Percentiles rank a stretch among this genome's conserved stretches.
Evolutionary conservation across 2,113 vertebrate genomes (phyloP).

Genomic region (Chrysochloris asiatica): DNA sequence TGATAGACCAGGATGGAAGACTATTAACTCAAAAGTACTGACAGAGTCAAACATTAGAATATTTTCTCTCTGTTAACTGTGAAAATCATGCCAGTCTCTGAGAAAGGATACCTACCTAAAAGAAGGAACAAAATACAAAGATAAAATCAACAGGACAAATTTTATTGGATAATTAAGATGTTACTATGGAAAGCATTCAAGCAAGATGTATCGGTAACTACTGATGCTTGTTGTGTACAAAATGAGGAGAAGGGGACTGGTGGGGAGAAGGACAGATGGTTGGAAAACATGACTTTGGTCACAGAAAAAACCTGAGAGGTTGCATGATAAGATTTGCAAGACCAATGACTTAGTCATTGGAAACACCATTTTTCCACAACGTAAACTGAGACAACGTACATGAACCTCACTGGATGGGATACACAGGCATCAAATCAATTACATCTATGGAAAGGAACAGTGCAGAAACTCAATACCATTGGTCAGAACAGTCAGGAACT

Average conservation of each 20-base stretch:
- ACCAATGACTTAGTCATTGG: neutral
- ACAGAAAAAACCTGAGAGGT: neutral
- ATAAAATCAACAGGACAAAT: conserved; percentile 11
- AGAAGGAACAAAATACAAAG: conserved; percentile 24
- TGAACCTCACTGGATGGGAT: too few relatives aligned
- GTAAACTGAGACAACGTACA: neutral
- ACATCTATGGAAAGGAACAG: too few relatives aligned
- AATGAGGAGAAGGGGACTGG: too few relatives aligned
- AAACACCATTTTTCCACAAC: neutral
- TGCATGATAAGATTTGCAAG: neutral
- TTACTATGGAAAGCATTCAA: neutral
- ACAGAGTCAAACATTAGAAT: conserved; percentile 1
- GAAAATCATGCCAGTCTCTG: conserved; percentile 27
- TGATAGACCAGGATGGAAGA: neutral
- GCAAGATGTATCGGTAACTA: neutral
- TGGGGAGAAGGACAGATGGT: neutral
- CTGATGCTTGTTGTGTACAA: too few relatives aligned
- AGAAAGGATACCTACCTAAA: conserved; percentile 22
- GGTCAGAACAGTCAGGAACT: neutral
- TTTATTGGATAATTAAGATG: neutral
- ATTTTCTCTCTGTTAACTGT: conserved; percentile 21
- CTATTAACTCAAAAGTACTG: neutral
- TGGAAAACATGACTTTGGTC: neutral
- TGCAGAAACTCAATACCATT: too few relatives aligned
- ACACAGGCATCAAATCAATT: too few relatives aligned